Percentiles rank a stretch among this genome's conserved stretches.
Evolutionary conservation across 2,113 vertebrate genomes (phyloP).

Genomic region (Turnix velox): DNA sequence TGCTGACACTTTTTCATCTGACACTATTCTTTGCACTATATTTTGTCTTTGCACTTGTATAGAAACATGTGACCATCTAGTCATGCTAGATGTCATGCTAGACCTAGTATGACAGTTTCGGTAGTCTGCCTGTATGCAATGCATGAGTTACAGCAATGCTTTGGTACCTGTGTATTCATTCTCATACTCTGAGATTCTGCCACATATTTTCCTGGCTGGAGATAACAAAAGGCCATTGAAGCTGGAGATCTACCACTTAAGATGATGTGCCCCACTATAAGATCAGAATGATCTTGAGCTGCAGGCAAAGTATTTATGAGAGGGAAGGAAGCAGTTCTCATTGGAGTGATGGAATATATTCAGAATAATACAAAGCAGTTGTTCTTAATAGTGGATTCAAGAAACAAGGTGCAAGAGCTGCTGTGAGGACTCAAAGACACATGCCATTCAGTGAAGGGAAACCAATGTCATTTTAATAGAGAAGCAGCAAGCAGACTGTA

Average conservation of each 20-base stretch:
- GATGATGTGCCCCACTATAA: not conserved
- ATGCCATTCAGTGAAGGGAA: not conserved
- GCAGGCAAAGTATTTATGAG: not conserved
- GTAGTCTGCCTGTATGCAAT: fast-evolving
- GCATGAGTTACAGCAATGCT: not conserved
- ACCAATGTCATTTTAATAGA: not conserved
- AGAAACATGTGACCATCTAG: not conserved
- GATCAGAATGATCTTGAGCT: not conserved
- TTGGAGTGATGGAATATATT: not conserved
- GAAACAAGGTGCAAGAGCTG: not conserved
- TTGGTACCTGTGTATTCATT: not conserved
- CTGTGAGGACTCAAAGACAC: not conserved
- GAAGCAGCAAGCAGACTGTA: not conserved
- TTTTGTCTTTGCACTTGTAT: not conserved
- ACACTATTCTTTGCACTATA: not conserved
- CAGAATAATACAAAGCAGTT: not conserved
- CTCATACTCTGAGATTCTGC: not conserved
- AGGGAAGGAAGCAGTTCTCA: not conserved
- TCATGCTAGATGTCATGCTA: not conserved
- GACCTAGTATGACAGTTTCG: not conserved
- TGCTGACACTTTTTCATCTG: not conserved
- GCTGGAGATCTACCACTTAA: not conserved
- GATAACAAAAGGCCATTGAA: not conserved
- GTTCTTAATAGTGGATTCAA: not conserved
- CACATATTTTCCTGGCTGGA: not conserved